These are phyloP conservation scores for Peromyscus attwateri DNA, from an alignment of 2,797 vertebrate species.

Conservation along the genomic window DNA sequence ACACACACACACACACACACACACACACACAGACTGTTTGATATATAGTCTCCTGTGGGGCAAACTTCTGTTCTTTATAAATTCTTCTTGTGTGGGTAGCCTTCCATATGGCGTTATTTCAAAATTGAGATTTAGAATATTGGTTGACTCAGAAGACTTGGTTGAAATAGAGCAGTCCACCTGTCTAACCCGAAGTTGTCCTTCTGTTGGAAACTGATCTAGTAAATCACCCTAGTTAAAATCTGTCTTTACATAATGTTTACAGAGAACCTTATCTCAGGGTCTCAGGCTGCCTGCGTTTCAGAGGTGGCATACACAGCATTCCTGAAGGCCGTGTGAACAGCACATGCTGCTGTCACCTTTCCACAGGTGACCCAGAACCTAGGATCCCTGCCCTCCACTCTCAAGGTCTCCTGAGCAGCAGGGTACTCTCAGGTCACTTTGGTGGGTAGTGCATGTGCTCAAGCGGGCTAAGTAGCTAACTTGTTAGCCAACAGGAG, in stretches of 20 bases:
- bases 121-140: constrained; percentile 20
- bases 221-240: neutral
- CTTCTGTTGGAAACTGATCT: neutral
- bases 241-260: neutral
- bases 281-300: neutral
- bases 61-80: constrained; percentile 4
- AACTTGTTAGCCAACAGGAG: neutral
- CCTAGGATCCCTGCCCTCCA: neutral
- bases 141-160: constrained; percentile 29
- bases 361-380: neutral
- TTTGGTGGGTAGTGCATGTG: neutral
- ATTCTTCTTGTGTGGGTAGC: constrained; percentile 10
- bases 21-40: neutral
- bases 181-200: neutral
- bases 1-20: neutral
- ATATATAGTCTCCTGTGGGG: neutral
- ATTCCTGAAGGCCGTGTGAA: neutral
- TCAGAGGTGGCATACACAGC: neutral
- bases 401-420: neutral
- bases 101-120: neutral
- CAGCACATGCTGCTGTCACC: neutral
- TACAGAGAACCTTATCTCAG: neutral
- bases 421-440: neutral
- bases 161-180: constrained; percentile 7
- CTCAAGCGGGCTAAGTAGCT: neutral